These are phyloP conservation scores for Ophioderma brevispina DNA, from an alignment of 35 echinoderm and acorn worm species.

Conservation along the genomic window DNA sequence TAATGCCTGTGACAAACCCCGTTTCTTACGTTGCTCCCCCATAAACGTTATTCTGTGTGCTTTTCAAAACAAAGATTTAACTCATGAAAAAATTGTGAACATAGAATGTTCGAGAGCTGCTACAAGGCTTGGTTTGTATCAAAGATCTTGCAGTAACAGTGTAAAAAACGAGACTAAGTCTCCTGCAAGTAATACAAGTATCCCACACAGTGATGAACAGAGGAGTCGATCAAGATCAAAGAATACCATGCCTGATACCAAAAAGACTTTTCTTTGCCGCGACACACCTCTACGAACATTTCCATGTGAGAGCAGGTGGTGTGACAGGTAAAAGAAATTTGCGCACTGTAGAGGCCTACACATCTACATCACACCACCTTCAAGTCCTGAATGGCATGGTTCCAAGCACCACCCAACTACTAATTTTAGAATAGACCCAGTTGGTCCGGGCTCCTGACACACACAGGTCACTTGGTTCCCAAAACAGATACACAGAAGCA, in stretches of 20 bases:
- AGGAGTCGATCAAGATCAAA: not conserved
- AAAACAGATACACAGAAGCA: no score
- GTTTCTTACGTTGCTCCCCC: no score
- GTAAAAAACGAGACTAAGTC: not conserved
- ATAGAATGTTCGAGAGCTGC: slow-evolving; percentile 20
- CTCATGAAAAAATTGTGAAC: slow-evolving; percentile 24
- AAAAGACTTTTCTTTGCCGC: not conserved
- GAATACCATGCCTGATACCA: not conserved
- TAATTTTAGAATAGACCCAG: not conserved
- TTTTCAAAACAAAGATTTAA: not conserved
- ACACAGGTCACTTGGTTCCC: not conserved
- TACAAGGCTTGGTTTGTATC: not conserved
- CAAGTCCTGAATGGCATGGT: not conserved
- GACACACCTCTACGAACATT: not conserved
- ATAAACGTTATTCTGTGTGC: slow-evolving; percentile 16
- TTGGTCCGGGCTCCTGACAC: not conserved
- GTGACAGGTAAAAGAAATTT: not conserved
- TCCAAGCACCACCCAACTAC: no score
- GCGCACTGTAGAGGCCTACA: not conserved
- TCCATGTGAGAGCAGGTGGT: not conserved
- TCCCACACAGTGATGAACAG: not conserved
- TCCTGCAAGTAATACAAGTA: not conserved
- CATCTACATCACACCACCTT: not conserved
- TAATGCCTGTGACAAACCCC: no score
- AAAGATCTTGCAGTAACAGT: not conserved